These are phyloP conservation scores for Danionella dracula DNA, from an alignment of 2,797 vertebrate species.

Conservation along the genomic window DNA sequence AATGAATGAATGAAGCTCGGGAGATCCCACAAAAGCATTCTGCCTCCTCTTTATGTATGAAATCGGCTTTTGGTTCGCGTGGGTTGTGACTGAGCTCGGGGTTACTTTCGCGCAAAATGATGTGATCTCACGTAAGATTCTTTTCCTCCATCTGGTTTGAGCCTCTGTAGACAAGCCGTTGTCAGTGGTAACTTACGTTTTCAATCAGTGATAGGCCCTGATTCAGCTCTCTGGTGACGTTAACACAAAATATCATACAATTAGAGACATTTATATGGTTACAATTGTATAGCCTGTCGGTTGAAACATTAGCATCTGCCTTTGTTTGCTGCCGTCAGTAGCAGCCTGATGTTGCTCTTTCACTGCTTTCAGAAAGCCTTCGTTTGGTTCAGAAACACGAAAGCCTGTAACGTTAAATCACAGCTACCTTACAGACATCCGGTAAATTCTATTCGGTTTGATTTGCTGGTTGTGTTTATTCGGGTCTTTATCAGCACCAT, in stretches of 20 bases:
- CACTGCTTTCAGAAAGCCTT: neutral
- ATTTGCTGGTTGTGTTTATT: neutral
- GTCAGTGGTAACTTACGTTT: no score
- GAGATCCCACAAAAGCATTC: neutral
- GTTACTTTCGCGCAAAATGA: neutral
- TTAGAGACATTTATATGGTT: no score
- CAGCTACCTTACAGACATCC: no score
- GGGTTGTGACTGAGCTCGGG: neutral
- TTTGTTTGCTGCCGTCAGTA: neutral
- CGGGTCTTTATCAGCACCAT: constrained; percentile 62
- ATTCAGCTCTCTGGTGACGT: no score
- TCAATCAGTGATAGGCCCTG: neutral
- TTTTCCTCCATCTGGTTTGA: neutral
- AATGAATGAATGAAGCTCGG: constrained; percentile 31
- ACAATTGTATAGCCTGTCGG: no score
- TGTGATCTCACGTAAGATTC: neutral
- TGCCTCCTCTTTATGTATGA: no score
- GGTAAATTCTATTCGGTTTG: neutral
- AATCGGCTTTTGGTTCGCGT: neutral
- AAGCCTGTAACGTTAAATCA: neutral
- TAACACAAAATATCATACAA: no score
- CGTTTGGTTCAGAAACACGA: neutral
- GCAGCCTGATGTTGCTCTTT: neutral
- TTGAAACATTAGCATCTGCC: no score
- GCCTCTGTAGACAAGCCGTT: no score